These are phyloP conservation scores for Zygothrica quintamaculata DNA, from an alignment of 2,888 invertebrate genomes.

Conservation along the genomic window DNA sequence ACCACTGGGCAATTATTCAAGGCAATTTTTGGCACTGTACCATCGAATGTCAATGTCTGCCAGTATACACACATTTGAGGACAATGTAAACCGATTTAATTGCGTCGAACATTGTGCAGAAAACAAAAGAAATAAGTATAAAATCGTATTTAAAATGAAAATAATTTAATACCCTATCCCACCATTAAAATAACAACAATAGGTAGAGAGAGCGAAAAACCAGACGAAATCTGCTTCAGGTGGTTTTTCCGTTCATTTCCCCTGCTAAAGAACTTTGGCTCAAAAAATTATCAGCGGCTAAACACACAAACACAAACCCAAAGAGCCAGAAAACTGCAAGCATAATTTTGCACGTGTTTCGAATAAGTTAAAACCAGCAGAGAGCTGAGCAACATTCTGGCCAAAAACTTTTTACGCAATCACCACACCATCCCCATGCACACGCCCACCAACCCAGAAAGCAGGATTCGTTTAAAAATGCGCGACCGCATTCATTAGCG, in stretches of 20 bases:
- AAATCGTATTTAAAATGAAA: conserved; percentile 42
- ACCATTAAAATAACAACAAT: conserved; percentile 7
- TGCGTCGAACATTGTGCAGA: conserved; percentile 35
- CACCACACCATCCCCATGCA: too few relatives aligned
- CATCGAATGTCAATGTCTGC: conserved; percentile 34
- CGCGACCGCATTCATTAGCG: conserved; percentile 82
- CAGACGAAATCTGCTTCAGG: conserved; percentile 39
- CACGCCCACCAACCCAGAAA: conserved; percentile 6
- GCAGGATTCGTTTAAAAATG: conserved; percentile 65
- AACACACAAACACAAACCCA: conserved; percentile 39
- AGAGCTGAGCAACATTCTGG: conserved; percentile 46
- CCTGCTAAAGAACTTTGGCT: neutral
- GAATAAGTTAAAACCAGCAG: conserved; percentile 67
- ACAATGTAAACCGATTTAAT: conserved; percentile 37
- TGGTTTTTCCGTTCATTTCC: conserved; percentile 1
- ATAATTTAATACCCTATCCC: conserved; percentile 24
- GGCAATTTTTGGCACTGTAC: conserved; percentile 44
- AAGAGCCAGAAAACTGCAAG: conserved; percentile 50
- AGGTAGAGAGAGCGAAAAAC: conserved; percentile 8
- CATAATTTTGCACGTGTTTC: conserved; percentile 81
- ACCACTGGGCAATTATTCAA: conserved; percentile 50
- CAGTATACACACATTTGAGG: neutral
- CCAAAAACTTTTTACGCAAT: conserved; percentile 44
- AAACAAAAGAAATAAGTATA: conserved; percentile 42
- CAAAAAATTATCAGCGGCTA: conserved; percentile 54